phyloP scores from a whole-genome alignment of 2,113 vertebrate genomes.

The Agapornis roseicollis region DNA sequence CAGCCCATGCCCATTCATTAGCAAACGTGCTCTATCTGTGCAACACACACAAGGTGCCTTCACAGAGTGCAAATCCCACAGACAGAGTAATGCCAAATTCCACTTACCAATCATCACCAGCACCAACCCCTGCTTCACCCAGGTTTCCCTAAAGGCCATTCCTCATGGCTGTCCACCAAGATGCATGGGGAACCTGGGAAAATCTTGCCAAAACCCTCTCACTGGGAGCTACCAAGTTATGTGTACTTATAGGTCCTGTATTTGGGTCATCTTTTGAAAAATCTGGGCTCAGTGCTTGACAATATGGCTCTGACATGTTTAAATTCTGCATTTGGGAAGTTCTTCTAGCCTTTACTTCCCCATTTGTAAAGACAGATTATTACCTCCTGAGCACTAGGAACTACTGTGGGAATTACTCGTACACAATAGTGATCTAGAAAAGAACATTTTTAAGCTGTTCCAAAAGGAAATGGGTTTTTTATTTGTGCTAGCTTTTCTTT shows the following conservation, averaged over 20 bases:
- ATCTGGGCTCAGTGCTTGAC: neutral
- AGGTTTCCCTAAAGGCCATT: neutral
- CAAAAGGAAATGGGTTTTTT: neutral
- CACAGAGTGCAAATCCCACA: accelerated
- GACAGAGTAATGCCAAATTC: neutral
- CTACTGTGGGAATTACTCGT: neutral
- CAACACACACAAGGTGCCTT: neutral
- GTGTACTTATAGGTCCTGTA: neutral
- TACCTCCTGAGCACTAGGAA: neutral
- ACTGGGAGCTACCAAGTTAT: neutral
- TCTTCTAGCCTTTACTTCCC: neutral
- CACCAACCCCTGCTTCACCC: neutral
- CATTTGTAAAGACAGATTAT: neutral
- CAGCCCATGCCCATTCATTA: neutral
- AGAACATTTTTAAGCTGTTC: neutral
- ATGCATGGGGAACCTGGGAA: neutral
- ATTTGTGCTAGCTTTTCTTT: neutral
- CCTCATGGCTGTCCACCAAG: accelerated
- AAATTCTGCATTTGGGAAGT: neutral
- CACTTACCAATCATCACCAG: neutral
- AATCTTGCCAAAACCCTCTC: neutral
- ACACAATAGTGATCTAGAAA: neutral
- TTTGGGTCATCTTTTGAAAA: neutral
- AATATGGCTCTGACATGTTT: neutral
- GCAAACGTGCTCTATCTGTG: neutral